These are phyloP conservation scores for Epizoanthus ramosus DNA, from an alignment of 92 coral and sea anemone species.

Conservation along the genomic window DNA sequence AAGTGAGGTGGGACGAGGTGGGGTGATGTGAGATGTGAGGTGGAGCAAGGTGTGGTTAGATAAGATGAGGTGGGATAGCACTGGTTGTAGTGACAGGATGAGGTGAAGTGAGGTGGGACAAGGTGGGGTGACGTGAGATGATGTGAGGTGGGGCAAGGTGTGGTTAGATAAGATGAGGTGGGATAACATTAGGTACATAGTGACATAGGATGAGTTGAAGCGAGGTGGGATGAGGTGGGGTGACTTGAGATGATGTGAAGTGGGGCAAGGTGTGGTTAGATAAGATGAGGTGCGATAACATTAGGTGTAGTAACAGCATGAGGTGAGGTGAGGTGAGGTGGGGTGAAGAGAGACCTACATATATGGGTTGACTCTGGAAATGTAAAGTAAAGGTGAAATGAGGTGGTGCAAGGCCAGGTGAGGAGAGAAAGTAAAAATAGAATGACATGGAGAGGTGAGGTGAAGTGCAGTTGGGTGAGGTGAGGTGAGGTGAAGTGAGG, in stretches of 20 bases:
- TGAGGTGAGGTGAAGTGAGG: not conserved
- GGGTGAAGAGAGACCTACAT: too few relatives aligned
- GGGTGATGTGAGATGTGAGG: not conserved
- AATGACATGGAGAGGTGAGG: not conserved
- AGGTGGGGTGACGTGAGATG: not conserved
- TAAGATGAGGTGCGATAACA: not conserved
- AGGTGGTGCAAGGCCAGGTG: not conserved
- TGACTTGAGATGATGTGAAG: not conserved
- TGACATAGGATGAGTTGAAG: not conserved
- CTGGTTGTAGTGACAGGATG: not conserved
- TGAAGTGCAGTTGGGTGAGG: not conserved
- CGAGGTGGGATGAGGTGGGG: not conserved
- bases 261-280: not conserved
- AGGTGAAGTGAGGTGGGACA: not conserved
- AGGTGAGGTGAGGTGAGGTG: not conserved
- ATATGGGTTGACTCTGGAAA: too few relatives aligned
- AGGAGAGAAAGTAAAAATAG: too few relatives aligned
- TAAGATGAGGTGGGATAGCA: not conserved
- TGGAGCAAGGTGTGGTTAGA: not conserved
- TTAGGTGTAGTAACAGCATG: not conserved
- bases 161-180: not conserved
- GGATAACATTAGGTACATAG: not conserved
- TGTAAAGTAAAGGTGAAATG: too few relatives aligned
- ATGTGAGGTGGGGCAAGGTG: not conserved
- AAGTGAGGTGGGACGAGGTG: not conserved